Conservation (phyloP, 35 echinoderm and acorn worm species). For the Ophioderma brevispina region DNA sequence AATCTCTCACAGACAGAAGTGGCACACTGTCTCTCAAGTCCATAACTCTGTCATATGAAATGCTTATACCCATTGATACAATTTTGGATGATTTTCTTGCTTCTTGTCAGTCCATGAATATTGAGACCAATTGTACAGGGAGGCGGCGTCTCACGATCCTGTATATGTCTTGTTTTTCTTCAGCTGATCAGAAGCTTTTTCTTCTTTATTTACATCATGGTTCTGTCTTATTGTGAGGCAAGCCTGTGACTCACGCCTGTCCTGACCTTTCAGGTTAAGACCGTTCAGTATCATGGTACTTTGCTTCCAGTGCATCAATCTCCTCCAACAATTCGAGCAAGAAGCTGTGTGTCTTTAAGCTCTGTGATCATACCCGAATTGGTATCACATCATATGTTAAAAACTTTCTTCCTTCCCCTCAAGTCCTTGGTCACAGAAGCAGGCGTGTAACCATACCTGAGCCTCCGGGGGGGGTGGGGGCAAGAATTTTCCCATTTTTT, state of each 20-base stretch:
- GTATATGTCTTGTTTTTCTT: neutral
- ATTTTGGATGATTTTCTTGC: slow-evolving; percentile 37
- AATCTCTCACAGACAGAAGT: slow-evolving; percentile 27
- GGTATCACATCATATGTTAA: too few species aligned
- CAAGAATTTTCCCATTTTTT: too few species aligned
- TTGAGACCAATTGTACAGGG: slow-evolving; percentile 30
- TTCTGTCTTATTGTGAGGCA: neutral
- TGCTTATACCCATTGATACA: slow-evolving; percentile 48
- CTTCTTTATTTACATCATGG: neutral
- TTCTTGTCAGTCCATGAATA: slow-evolving; percentile 35
- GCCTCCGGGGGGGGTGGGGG: too few species aligned
- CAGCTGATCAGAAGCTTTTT: neutral
- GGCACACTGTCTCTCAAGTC: slow-evolving; percentile 6
- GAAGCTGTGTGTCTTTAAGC: slow-evolving; percentile 17
- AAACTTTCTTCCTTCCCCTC: neutral
- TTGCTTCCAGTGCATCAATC: slow-evolving; percentile 27
- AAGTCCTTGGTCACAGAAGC: too few species aligned
- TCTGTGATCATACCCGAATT: neutral
- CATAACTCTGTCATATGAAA: slow-evolving; percentile 62
- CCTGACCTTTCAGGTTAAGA: neutral
- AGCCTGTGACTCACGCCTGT: neutral
- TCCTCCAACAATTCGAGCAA: slow-evolving; percentile 11
- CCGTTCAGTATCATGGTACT: slow-evolving; percentile 17
- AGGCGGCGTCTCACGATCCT: slow-evolving; percentile 35
- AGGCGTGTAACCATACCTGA: too few species aligned